Percentiles rank a stretch among this genome's conserved stretches.
phyloP scores from a whole-genome alignment of 2,888 invertebrate species.

The Tetrapedia diversipes region DNA sequence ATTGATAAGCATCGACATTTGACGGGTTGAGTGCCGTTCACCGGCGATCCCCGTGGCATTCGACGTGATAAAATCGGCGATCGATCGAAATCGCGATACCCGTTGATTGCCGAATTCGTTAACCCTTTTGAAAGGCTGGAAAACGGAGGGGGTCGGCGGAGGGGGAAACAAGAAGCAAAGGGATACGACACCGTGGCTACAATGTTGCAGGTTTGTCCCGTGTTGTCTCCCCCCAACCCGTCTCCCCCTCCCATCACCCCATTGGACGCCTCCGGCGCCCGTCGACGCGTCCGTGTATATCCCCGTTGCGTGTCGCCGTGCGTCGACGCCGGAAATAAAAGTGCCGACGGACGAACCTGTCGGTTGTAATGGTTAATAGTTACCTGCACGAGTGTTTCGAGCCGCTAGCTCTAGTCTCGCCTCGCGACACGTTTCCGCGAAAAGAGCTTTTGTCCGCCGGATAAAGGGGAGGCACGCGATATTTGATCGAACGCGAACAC shows the following conservation, averaged over 20 bases:
- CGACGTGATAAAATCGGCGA: constrained; percentile 47
- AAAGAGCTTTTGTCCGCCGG: constrained; percentile 22
- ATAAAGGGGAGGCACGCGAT: constrained; percentile 28
- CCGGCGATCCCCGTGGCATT: no score
- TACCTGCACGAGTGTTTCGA: constrained; percentile 48
- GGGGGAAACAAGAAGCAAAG: constrained; percentile 54
- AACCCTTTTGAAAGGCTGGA: constrained; percentile 62
- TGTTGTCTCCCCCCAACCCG: constrained; percentile 51
- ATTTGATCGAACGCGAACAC: constrained; percentile 26
- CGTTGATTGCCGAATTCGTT: constrained; percentile 75
- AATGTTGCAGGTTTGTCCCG: constrained; percentile 50
- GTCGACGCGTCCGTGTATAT: constrained; percentile 2
- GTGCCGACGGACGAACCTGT: constrained; percentile 54
- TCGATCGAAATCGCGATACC: constrained; percentile 73
- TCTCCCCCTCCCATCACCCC: constrained; percentile 10
- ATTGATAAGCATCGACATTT: no score
- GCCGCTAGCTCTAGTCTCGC: constrained; percentile 20
- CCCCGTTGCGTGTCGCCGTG: constrained; percentile 13
- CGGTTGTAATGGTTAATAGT: constrained; percentile 57
- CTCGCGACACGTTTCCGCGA: neutral
- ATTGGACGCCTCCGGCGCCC: neutral
- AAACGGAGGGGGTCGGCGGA: neutral
- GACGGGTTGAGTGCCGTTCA: no score
- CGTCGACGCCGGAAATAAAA: constrained; percentile 62
- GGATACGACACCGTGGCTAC: constrained; percentile 51